Evolutionary conservation across 2,888 invertebrate genomes (phyloP).

Genomic region (Ditula angustiorana): DNA sequence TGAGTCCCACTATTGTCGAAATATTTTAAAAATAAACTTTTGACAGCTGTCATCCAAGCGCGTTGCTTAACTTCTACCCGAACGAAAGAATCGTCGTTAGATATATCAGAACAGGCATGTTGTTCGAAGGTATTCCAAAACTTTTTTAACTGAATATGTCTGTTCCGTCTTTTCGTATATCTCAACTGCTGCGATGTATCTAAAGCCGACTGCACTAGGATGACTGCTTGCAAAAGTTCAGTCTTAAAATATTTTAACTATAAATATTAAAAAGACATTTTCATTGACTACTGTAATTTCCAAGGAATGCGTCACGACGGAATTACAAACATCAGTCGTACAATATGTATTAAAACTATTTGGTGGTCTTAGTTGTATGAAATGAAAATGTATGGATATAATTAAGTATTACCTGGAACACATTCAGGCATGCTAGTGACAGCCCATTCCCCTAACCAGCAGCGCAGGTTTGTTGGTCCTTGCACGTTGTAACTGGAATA

Average conservation of each 20-base stretch:
- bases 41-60: neutral
- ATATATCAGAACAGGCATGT: neutral
- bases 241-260: neutral
- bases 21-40: neutral
- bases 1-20: neutral
- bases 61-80: no score
- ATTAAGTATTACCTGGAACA: slow-evolving; percentile 84
- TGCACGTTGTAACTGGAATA: slow-evolving; percentile 84
- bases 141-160: no score
- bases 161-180: no score
- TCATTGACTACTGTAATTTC: no score
- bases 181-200: no score
- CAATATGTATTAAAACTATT: no score
- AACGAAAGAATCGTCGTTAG: no score
- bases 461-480: slow-evolving; percentile 90
- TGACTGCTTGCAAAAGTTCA: neutral
- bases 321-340: no score
- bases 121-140: neutral
- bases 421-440: slow-evolving; percentile 91
- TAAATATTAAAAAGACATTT: neutral
- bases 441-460: slow-evolving; percentile 94
- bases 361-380: no score
- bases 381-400: neutral
- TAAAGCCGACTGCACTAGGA: neutral
- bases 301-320: no score